Percentiles rank a stretch among this genome's conserved stretches.
These are phyloP conservation scores for Bucorvus abyssinicus DNA, from an alignment of 2,797 vertebrate genomes.

Conservation along the genomic window DNA sequence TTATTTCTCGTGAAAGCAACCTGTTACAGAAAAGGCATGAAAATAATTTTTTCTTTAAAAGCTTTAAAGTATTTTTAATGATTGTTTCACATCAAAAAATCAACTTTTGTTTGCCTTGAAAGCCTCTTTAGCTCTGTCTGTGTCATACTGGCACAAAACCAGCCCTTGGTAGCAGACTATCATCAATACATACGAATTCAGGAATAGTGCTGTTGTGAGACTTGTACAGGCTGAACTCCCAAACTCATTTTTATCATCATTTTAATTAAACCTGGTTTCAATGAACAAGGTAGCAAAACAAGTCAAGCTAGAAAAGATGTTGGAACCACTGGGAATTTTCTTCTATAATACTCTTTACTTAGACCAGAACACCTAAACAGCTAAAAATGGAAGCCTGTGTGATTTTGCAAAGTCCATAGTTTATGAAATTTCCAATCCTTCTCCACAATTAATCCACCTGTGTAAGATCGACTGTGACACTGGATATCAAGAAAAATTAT, in stretches of 20 bases:
- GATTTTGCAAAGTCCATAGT: not conserved
- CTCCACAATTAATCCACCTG: not conserved
- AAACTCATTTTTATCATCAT: not conserved
- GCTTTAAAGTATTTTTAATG: not conserved
- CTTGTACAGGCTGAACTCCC: not conserved
- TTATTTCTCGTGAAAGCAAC: not conserved
- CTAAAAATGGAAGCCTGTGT: not conserved
- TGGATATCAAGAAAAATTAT: not conserved
- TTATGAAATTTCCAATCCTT: not conserved
- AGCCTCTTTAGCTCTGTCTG: not conserved
- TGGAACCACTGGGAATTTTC: not conserved
- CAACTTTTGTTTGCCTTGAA: constrained; percentile 4
- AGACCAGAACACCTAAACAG: not conserved
- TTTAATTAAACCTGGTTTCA: constrained; percentile 36
- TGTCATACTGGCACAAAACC: not conserved
- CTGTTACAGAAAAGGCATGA: not conserved
- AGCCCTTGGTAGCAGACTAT: not conserved
- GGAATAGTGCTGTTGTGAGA: not conserved
- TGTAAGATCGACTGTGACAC: not conserved
- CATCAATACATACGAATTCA: not conserved
- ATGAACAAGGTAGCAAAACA: not conserved
- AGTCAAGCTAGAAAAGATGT: not conserved
- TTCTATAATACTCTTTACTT: not conserved
- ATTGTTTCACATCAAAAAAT: not conserved
- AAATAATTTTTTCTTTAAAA: not conserved